Evolutionary conservation across 2,797 vertebrate genomes (phyloP).

Genomic region (Poecilia wingei): DNA sequence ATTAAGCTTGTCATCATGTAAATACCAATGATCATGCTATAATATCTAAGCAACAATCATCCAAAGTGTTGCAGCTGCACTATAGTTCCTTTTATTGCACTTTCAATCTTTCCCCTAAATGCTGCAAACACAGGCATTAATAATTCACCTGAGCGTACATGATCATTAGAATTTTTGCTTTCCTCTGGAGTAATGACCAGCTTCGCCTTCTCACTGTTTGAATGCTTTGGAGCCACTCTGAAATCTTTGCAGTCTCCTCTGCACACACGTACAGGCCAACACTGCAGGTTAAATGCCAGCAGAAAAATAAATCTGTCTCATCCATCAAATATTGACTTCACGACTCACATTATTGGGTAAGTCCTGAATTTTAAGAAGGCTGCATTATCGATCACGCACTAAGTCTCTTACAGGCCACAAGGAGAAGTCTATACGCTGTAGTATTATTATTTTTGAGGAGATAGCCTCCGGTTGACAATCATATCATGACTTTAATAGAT

Average conservation of each 20-base stretch:
- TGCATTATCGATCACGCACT: slow-evolving; percentile 49
- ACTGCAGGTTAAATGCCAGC: slow-evolving; percentile 56
- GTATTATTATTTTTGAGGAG: slow-evolving; percentile 44
- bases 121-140: not conserved
- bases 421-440: slow-evolving; percentile 32
- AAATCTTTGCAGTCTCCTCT: slow-evolving; percentile 18
- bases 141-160: not conserved
- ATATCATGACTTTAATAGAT: slow-evolving; percentile 24
- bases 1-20: not conserved
- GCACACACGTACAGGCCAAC: slow-evolving; percentile 12
- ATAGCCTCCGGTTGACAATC: slow-evolving; percentile 35
- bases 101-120: slow-evolving; percentile 15
- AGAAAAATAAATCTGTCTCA: slow-evolving; percentile 60
- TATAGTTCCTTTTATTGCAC: slow-evolving; percentile 11
- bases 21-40: not conserved
- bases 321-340: slow-evolving; percentile 72
- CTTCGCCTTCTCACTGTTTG: slow-evolving; percentile 14
- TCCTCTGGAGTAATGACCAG: slow-evolving; percentile 9
- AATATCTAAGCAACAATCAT: not conserved
- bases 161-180: not conserved
- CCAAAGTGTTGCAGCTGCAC: not conserved
- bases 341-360: slow-evolving; percentile 42
- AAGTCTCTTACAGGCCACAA: slow-evolving; percentile 26
- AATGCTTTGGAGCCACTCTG: slow-evolving; percentile 21
- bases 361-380: slow-evolving; percentile 66